phyloP scores from a whole-genome alignment of 2,797 vertebrate genomes.

The Novumbra hubbsi region DNA sequence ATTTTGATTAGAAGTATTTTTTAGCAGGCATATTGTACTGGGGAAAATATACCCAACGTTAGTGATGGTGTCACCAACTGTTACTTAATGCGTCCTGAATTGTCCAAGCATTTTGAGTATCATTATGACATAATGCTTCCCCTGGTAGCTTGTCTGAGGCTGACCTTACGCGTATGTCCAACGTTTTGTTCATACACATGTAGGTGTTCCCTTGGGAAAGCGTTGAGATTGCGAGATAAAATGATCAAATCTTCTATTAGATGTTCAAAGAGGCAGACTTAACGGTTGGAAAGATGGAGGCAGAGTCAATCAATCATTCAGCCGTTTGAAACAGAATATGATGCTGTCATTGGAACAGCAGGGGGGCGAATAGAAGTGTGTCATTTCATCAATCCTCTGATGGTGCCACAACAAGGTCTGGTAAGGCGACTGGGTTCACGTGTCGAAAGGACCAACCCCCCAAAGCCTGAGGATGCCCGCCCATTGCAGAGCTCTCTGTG shows the following conservation, averaged over 20 bases:
- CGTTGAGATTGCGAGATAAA: no score
- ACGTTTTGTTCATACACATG: no score
- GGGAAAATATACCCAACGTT: no score
- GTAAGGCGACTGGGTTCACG: constrained; percentile 5
- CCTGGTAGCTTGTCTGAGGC: background rate
- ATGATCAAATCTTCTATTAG: background rate
- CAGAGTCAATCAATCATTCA: constrained; percentile 2
- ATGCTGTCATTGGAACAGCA: background rate
- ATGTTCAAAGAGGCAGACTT: background rate
- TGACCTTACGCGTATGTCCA: background rate
- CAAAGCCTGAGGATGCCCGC: no score
- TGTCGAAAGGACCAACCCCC: background rate
- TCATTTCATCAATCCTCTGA: constrained; percentile 7
- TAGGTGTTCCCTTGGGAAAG: no score
- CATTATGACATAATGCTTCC: background rate
- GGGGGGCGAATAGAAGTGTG: background rate
- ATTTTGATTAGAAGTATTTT: no score
- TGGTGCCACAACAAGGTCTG: background rate
- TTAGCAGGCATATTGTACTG: background rate
- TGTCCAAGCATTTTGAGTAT: background rate
- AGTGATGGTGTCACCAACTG: no score
- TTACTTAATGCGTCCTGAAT: no score
- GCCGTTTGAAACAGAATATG: background rate
- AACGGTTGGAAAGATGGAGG: background rate
- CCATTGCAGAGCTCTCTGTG: no score